These are phyloP conservation scores for Neosilurus hyrtlii DNA, from an alignment of 2,797 vertebrate genomes.

Conservation along the genomic window DNA sequence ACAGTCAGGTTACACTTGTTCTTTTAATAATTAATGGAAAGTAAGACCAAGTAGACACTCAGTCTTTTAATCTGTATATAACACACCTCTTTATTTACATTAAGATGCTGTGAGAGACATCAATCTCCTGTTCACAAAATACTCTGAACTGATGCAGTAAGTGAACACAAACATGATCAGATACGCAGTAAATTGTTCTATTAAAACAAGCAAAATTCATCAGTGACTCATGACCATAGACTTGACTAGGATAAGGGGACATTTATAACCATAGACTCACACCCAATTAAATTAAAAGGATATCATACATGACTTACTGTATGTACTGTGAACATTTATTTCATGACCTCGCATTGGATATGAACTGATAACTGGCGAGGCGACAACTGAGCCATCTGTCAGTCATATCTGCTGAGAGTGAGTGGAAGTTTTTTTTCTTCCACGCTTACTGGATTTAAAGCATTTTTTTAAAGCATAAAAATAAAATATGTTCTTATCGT, in stretches of 20 bases:
- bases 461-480: no score
- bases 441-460: no score
- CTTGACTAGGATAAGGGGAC: not conserved
- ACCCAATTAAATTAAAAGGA: not conserved
- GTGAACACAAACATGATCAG: slow-evolving; percentile 1
- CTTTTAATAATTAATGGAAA: not conserved
- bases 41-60: not conserved
- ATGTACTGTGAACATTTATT: not conserved
- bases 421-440: no score
- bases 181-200: not conserved
- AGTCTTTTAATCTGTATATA: not conserved
- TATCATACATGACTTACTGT: not conserved
- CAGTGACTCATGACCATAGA: not conserved
- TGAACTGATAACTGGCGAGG: no score
- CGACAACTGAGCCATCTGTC: no score
- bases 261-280: not conserved
- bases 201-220: not conserved
- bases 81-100: not conserved
- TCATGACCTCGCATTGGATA: no score
- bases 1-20: not conserved
- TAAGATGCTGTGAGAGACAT: slow-evolving; percentile 61
- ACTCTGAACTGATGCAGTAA: slow-evolving; percentile 67
- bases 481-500: no score
- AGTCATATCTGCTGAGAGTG: no score
- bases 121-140: slow-evolving; percentile 61